Percentiles rank a stretch among this genome's conserved stretches.
These are phyloP conservation scores for Actias luna DNA, from an alignment of 2,888 invertebrate species.

Conservation along the genomic window DNA sequence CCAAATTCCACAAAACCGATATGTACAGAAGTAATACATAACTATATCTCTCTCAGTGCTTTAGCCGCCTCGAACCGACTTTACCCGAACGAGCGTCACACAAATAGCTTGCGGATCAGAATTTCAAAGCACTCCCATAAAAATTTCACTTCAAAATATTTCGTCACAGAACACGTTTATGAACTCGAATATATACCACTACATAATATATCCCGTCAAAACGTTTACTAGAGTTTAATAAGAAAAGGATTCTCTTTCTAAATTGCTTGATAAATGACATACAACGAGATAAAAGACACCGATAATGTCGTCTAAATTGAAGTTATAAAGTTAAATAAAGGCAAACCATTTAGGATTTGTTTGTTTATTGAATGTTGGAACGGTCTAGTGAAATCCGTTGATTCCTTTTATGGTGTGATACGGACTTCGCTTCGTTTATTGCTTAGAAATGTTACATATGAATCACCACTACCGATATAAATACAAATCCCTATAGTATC, in stretches of 20 bases:
- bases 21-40: too few species aligned
- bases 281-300: neutral
- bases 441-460: neutral
- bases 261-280: neutral
- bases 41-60: too few species aligned
- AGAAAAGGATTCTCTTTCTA: neutral
- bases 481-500: neutral
- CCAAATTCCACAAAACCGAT: too few species aligned
- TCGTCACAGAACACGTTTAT: too few species aligned
- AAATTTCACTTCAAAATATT: too few species aligned
- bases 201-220: too few species aligned
- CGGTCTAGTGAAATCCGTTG: neutral
- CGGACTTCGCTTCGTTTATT: constrained; percentile 1
- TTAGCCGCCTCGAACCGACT: too few species aligned
- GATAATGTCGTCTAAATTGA: neutral
- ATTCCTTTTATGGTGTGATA: constrained; percentile 9
- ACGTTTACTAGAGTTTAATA: too few species aligned
- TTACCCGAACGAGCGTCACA: too few species aligned
- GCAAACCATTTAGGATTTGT: neutral
- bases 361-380: constrained; percentile 7
- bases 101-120: too few species aligned
- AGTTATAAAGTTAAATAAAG: constrained; percentile 1
- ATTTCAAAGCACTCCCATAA: too few species aligned
- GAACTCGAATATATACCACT: too few species aligned
- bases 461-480: neutral